phyloP scores from a whole-genome alignment of 2,888 invertebrate genomes.

The Pachycephus smyrnensis region DNA sequence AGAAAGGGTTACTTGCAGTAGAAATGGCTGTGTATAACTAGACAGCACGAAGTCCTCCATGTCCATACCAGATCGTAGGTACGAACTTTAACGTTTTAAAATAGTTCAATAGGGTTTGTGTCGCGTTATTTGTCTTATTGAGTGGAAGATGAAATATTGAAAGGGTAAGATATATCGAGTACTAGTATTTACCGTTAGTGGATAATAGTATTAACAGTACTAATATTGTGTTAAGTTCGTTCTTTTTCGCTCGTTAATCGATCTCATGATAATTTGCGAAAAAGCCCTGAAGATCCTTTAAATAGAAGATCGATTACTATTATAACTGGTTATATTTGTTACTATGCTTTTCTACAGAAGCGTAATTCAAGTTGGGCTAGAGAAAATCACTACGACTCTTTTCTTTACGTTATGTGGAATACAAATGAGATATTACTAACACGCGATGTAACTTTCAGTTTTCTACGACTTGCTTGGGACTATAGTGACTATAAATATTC shows the following conservation, averaged over 20 bases:
- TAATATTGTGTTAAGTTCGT: neutral
- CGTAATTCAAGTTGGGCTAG: neutral
- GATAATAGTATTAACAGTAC: neutral
- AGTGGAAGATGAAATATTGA: neutral
- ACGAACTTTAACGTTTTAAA: neutral
- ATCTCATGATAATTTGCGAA: neutral
- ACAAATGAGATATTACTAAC: neutral
- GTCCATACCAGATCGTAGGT: neutral
- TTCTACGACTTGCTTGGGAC: too few species aligned
- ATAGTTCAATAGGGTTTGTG: neutral
- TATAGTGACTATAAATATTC: too few species aligned
- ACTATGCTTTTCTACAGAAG: neutral
- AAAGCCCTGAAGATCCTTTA: neutral
- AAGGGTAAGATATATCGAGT: neutral
- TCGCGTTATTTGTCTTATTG: neutral
- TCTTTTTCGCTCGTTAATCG: neutral
- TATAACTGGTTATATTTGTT: neutral
- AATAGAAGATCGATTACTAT: neutral
- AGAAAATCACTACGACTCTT: neutral
- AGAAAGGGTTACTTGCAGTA: too few species aligned
- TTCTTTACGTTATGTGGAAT: neutral
- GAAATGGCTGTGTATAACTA: too few species aligned
- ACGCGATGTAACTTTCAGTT: neutral
- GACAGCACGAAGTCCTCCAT: too few species aligned
- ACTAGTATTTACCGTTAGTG: neutral